phyloP scores from a whole-genome alignment of 1,140 invertebrate genomes.

The Atopsyche davidsoni region DNA sequence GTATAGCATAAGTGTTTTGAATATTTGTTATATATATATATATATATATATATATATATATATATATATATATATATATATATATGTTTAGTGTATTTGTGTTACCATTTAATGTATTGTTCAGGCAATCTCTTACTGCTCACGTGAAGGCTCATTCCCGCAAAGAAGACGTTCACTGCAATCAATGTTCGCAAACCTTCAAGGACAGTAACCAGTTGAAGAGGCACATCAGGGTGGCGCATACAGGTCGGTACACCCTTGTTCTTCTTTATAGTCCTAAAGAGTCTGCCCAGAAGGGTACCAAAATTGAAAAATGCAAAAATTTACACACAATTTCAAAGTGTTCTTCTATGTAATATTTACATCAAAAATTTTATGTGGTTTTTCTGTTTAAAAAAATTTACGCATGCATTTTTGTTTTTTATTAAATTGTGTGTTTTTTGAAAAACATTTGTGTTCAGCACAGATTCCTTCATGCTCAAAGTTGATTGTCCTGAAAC shows the following conservation, averaged over 20 bases:
- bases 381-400: background rate
- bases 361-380: background rate
- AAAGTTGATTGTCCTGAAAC: background rate
- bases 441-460: background rate
- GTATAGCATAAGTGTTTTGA: no score
- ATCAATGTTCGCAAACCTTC: slow-evolving; percentile 16
- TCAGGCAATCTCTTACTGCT: slow-evolving; percentile 10
- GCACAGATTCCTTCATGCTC: background rate
- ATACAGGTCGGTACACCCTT: slow-evolving; percentile 11
- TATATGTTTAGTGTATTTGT: background rate
- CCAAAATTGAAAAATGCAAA: background rate
- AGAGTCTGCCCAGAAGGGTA: background rate
- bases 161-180: slow-evolving; percentile 7
- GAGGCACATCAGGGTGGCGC: slow-evolving; percentile 16
- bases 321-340: background rate
- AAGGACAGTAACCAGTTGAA: slow-evolving; percentile 14
- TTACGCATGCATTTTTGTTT: background rate
- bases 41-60: background rate
- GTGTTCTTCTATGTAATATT: background rate
- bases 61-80: background rate
- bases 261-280: background rate
- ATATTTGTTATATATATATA: background rate
- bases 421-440: background rate
- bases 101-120: slow-evolving; percentile 5
- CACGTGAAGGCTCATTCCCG: slow-evolving; percentile 7